Evolutionary conservation across 2,888 invertebrate species (phyloP).

Genomic region (Tortrix viridana): DNA sequence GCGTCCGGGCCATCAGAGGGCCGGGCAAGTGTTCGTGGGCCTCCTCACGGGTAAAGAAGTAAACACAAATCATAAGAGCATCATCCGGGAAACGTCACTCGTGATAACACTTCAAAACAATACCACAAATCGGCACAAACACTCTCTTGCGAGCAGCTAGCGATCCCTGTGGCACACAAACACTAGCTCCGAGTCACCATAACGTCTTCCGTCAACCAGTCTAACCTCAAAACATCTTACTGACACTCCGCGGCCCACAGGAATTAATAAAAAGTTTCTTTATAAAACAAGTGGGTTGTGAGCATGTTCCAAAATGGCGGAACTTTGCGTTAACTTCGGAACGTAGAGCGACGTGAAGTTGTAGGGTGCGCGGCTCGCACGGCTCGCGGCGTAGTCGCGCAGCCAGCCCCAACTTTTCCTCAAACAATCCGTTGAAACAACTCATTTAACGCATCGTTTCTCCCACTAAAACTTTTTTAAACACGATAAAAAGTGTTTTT

Average conservation of each 20-base stretch:
- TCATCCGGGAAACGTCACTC: conserved; percentile 71
- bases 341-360: conserved; percentile 84
- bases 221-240: conserved; percentile 85
- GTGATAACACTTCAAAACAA: conserved; percentile 80
- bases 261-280: conserved; percentile 86
- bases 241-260: conserved; percentile 84
- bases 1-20: conserved; percentile 61
- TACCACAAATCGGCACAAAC: conserved; percentile 70
- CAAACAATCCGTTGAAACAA: conserved; percentile 66
- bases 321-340: conserved; percentile 85
- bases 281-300: conserved; percentile 85
- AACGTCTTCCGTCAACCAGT: conserved; percentile 72
- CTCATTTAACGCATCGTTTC: conserved; percentile 60
- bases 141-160: conserved; percentile 54
- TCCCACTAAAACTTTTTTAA: conserved; percentile 54
- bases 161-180: conserved; percentile 59
- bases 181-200: conserved; percentile 64
- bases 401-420: conserved; percentile 77
- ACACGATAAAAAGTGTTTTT: conserved; percentile 56
- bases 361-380: conserved; percentile 77
- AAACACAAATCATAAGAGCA: conserved; percentile 80
- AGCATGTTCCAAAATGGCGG: conserved; percentile 86
- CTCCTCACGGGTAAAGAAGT: conserved; percentile 70
- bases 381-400: conserved; percentile 67
- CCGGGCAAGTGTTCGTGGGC: conserved; percentile 66